Evolutionary conservation across 2,888 invertebrate species (phyloP), one percentile per base, ranked within the genome.

Genomic region (Branchipolynoe longqiensis): DNA sequence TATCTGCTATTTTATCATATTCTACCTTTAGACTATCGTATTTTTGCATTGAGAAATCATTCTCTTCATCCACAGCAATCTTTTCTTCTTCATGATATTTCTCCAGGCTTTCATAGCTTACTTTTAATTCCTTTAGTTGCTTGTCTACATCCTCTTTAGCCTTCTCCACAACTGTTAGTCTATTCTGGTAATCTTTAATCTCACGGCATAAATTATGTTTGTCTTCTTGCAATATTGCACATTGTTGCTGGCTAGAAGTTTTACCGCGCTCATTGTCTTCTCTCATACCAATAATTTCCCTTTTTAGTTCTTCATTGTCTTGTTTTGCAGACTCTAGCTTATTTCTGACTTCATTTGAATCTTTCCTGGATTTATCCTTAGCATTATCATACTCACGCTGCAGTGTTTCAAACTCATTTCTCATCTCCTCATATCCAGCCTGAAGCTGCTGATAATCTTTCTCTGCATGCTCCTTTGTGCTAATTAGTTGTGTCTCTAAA

Each of bases 1-100:
- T 87, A 83, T 86, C 81, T 33, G 84, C 14, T n/a, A 89, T 84
- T 36, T 48, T 78, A 78, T 87, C 86, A 84, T 86, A 87, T 59
- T 89, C 89, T 28, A 59, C 81, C 25, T 85, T 81, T 28, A 85
- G 58, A 31, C 40, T 62, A 6, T 82, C 64, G 36, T 86, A 14
- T 33, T 87, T 83, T 4, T 59, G 59, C 73, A 64, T 83, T 22
- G 64, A 59, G 25, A 62, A 38, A 22, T 84, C 33, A 18, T 28
- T 56, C 54, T 87, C 81, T 58, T 86, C 74, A 25, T 85, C 41
- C 25, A 82, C 48, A 33, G 87, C 86, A 73, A 73, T 82, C 41
- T 82, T 85, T 28, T 86, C 83, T 38, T 84, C 84, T 48, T 84
- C 84, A 41, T 64, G 36, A 38, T 62, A 64, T 48, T 64, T 48